Conservation (phyloP, 2,888 invertebrate species). For the Acleris cristana region DNA sequence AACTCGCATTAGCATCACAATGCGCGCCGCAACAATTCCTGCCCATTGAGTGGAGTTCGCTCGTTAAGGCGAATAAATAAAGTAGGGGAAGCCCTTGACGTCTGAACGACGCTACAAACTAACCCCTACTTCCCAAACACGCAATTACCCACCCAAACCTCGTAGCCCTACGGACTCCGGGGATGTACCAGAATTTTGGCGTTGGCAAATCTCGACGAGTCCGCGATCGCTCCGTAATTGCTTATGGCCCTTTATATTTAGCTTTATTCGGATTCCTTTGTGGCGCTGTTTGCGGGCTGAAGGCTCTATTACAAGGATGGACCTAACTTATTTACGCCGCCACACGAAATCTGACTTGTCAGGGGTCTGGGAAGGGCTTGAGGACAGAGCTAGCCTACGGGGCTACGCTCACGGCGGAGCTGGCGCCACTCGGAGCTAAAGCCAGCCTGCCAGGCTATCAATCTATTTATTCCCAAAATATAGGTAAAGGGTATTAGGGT, state of each 20-base stretch:
- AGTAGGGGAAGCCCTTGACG: conserved; percentile 44
- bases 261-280: conserved; percentile 47
- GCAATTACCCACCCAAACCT: not conserved
- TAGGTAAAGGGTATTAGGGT: too few species aligned
- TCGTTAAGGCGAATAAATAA: conserved; percentile 54
- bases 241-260: conserved; percentile 50
- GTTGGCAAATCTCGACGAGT: conserved; percentile 25
- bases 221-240: conserved; percentile 51
- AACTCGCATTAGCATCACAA: conserved; percentile 50
- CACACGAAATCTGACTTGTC: conserved; percentile 1
- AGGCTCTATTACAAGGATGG: conserved; percentile 39
- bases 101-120: conserved; percentile 42
- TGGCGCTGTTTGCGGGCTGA: conserved; percentile 37
- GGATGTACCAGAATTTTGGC: not conserved
- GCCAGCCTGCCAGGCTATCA: too few species aligned
- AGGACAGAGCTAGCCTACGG: not conserved
- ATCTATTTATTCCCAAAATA: too few species aligned
- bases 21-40: conserved; percentile 40
- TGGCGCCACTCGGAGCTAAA: too few species aligned
- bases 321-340: conserved; percentile 30
- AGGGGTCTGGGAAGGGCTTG: not conserved
- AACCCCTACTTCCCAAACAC: not conserved
- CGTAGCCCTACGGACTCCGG: not conserved
- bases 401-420: too few species aligned
- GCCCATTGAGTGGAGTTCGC: conserved; percentile 46